A percentile compares a stretch with the other conserved stretches of the same genome.
These are phyloP conservation scores for Dryadula phaetusa DNA, from an alignment of 2,888 invertebrate species.

Conservation along the genomic window DNA sequence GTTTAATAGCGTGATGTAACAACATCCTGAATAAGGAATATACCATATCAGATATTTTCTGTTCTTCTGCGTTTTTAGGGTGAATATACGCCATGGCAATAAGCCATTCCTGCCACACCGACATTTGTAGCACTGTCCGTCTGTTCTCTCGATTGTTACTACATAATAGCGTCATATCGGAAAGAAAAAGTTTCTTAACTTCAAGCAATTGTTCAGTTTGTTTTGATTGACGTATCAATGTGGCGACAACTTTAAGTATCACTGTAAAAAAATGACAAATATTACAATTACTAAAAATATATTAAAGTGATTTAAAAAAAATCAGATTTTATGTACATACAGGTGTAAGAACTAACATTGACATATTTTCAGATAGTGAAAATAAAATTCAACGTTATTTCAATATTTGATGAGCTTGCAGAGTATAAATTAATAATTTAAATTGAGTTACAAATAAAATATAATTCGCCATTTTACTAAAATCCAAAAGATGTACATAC, in stretches of 20 bases:
- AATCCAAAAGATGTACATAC: too few species aligned
- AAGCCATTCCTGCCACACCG: constrained; percentile 99
- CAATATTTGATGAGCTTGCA: too few species aligned
- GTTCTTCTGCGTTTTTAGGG: constrained; percentile 96
- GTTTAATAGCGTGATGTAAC: constrained; percentile 99
- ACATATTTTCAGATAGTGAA: too few species aligned
- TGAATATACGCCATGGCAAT: constrained; percentile 99
- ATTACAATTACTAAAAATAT: neutral
- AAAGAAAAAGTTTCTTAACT: constrained; percentile 97
- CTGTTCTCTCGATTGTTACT: constrained; percentile 98
- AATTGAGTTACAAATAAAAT: too few species aligned
- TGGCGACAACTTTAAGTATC: constrained; percentile 99
- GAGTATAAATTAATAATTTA: too few species aligned
- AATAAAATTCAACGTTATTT: too few species aligned
- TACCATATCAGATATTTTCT: constrained; percentile 98
- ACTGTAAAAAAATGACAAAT: constrained; percentile 81
- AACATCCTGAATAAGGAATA: constrained; percentile 98
- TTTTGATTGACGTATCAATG: constrained; percentile 97
- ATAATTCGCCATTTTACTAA: too few species aligned
- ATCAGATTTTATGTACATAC: too few species aligned
- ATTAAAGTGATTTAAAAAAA: neutral
- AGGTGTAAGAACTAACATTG: too few species aligned
- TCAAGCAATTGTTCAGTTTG: constrained; percentile 95
- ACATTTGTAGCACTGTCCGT: constrained; percentile 99
- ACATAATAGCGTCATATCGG: constrained; percentile 99